Conservation (phyloP, 1,140 invertebrate genomes). For the Tetranychus urticae region DNA sequence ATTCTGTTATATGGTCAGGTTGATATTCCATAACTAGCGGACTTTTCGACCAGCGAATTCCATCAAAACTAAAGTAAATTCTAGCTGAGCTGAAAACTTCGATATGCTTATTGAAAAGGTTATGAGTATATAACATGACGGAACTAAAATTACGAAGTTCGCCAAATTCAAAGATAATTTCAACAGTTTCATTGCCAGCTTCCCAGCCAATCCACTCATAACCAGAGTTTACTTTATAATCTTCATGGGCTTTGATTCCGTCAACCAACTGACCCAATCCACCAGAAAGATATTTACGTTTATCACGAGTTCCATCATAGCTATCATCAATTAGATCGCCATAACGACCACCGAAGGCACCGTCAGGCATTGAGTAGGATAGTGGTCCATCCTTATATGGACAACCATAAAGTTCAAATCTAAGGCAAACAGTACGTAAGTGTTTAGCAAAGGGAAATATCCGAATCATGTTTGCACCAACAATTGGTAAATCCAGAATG, state of each 20-base stretch:
- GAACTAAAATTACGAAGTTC: conserved; percentile 58
- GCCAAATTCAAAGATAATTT: conserved; percentile 67
- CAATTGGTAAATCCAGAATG: conserved; percentile 40
- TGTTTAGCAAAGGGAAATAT: conserved; percentile 60
- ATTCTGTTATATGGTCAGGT: conserved; percentile 56
- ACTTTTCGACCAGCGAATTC: conserved; percentile 26
- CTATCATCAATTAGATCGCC: conserved; percentile 68
- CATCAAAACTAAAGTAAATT: conserved; percentile 57
- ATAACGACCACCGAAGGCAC: conserved; percentile 39
- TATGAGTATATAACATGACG: conserved; percentile 51
- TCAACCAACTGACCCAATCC: conserved; percentile 73
- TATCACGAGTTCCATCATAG: conserved; percentile 61
- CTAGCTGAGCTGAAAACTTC: conserved; percentile 52
- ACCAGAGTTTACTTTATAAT: conserved; percentile 49
- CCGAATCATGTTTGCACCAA: conserved; percentile 48
- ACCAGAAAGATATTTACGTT: conserved; percentile 35
- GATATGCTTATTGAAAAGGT: conserved; percentile 38
- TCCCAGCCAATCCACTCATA: conserved; percentile 71
- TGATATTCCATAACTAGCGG: conserved; percentile 26
- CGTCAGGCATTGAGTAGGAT: conserved; percentile 58
- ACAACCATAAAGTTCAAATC: conserved; percentile 58
- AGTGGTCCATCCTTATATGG: conserved; percentile 47
- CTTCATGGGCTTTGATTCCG: conserved; percentile 48
- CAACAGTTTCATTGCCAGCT: conserved; percentile 14
- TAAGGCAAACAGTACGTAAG: conserved; percentile 56